Base-by-base conservation (phyloP, 2,888 invertebrate species). In the Taenaris catops region DNA sequence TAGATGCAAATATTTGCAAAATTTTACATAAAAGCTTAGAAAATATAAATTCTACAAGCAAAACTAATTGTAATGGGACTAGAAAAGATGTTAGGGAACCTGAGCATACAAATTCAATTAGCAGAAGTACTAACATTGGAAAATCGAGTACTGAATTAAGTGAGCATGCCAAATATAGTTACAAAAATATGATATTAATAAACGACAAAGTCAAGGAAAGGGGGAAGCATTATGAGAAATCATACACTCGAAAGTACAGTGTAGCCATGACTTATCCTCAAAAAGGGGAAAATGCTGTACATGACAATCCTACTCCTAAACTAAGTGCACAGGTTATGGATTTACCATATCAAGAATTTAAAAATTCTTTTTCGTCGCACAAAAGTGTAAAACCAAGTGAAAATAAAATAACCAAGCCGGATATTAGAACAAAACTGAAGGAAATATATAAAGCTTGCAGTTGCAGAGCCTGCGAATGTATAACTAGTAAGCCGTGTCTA, bases 381-480 rank as follows among this genome's bases (percentile, higher is more conserved):
- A 16, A 37, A 28, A 21, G 8, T 12, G 7, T 31, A 1, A 5
- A 16, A 1, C 5, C 17, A 19, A 34, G 16, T 5, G 3, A 36
- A 3, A 46, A 33, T 9, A 42, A 44, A 12, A 14, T 37, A 23
- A 21, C 57, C 7, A 57, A 55, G 18, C 44, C 45, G 20, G 66
- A 81, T 37, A 60, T 81, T 34, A 44, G 72, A 2, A 55, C 52
- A 18, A 66, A 53, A 53, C 53, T 81, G 23, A 73, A 68, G 52
- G 70, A 78, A 42, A 61, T 63, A 7, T 81, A 74, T 27, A 58
- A 68, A 25, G 72, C 68, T 0, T 83, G 83, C 27, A 75, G 64
- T 51, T 81, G 83, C 39, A 78, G 67, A 62, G 61, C 78, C 12
- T 83, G 81, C 32, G 70, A 78, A 47, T 83, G 81, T 28, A 44